These are phyloP conservation scores for Meghimatium bilineatum DNA, from an alignment of 2,888 invertebrate genomes.

Conservation along the genomic window DNA sequence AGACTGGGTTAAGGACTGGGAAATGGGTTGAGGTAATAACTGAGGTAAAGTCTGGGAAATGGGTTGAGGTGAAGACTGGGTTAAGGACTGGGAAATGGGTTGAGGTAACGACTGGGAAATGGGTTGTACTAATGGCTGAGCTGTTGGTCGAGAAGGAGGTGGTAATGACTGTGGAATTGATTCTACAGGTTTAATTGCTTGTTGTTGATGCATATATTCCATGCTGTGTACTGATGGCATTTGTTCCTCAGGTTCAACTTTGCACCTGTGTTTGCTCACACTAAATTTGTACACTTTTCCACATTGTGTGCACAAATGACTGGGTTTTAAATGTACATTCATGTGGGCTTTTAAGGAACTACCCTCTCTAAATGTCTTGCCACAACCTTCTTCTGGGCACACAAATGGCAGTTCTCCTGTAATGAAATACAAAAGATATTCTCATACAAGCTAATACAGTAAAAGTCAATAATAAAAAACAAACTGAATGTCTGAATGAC, in stretches of 20 bases:
- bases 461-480: too few species aligned
- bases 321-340: constrained; percentile 32
- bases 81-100: constrained; percentile 1
- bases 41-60: neutral
- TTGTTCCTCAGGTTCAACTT: constrained; percentile 4
- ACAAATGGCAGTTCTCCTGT: constrained; percentile 39
- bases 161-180: neutral
- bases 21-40: neutral
- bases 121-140: neutral
- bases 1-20: neutral
- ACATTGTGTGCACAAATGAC: constrained; percentile 43
- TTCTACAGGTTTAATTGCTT: neutral
- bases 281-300: constrained; percentile 45
- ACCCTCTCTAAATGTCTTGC: constrained; percentile 32
- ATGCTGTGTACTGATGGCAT: neutral
- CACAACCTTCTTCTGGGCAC: constrained; percentile 41
- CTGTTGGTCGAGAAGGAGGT: neutral
- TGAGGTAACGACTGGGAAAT: neutral
- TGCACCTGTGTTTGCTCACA: constrained; percentile 41
- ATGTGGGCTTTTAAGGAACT: constrained; percentile 31
- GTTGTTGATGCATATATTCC: constrained; percentile 8
- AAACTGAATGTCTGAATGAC: too few species aligned
- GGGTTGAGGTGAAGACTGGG: neutral
- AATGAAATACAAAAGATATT: neutral
- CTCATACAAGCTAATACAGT: neutral